Conservation (phyloP, 1,140 invertebrate genomes). For the Dendrolimus kikuchii region DNA sequence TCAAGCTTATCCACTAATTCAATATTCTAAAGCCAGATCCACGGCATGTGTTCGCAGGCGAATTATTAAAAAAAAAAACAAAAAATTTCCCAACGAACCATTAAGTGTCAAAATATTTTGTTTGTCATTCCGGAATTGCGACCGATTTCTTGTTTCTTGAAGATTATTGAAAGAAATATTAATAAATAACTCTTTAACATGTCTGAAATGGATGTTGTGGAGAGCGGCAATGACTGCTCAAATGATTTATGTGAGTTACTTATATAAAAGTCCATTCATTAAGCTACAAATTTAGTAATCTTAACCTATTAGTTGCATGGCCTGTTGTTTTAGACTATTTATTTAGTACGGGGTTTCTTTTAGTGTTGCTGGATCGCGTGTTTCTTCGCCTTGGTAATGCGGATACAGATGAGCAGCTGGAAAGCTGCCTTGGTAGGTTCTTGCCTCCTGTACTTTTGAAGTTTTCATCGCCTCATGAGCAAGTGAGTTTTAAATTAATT, state of each 20-base stretch:
- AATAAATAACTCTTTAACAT: conserved; percentile 23
- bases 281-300: conserved; percentile 3
- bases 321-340: conserved; percentile 18
- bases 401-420: conserved; percentile 90
- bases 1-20: too few species aligned
- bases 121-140: conserved; percentile 2
- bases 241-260: conserved; percentile 55
- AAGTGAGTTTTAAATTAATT: conserved; percentile 66
- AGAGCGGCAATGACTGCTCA: conserved; percentile 50
- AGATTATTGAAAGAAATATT: background rate
- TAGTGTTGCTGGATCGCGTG: conserved; percentile 89
- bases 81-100: too few species aligned
- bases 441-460: conserved; percentile 92
- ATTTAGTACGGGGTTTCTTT: conserved; percentile 26
- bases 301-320: conserved; percentile 20
- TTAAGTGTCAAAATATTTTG: background rate
- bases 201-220: conserved; percentile 62
- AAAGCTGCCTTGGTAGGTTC: conserved; percentile 87
- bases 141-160: too few species aligned
- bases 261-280: conserved; percentile 1
- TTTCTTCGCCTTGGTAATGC: conserved; percentile 90
- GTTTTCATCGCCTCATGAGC: conserved; percentile 88
- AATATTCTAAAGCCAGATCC: too few species aligned
- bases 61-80: too few species aligned
- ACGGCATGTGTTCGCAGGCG: too few species aligned